Conservation (phyloP, 2,113 vertebrate genomes). For the pig (Sus scrofa) region T2T-Sscrofa CM000824.6:214132501-214133000, state of each 20-base stretch:
- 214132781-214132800: not conserved
- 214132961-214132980: constrained; percentile 5
- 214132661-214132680: not conserved
- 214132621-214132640: not conserved
- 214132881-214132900: constrained; percentile 53
- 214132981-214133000: not conserved
- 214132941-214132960: not conserved
- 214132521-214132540: not conserved
- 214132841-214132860: not conserved
- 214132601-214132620: not conserved
- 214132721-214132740: not conserved
- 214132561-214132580: not conserved
- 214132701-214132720: not conserved
- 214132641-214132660: not conserved
- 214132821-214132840: not conserved
- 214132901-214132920: constrained; percentile 20
- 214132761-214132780: not conserved
- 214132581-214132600: not conserved
- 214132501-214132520: not conserved
- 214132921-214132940: not conserved
- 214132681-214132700: not conserved
- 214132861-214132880: constrained; percentile 6
- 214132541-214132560: not conserved
- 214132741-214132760: not conserved
- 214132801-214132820: not conserved